phyloP scores from a whole-genome alignment of 2,888 invertebrate genomes.

The Epicampocera succincta region DNA sequence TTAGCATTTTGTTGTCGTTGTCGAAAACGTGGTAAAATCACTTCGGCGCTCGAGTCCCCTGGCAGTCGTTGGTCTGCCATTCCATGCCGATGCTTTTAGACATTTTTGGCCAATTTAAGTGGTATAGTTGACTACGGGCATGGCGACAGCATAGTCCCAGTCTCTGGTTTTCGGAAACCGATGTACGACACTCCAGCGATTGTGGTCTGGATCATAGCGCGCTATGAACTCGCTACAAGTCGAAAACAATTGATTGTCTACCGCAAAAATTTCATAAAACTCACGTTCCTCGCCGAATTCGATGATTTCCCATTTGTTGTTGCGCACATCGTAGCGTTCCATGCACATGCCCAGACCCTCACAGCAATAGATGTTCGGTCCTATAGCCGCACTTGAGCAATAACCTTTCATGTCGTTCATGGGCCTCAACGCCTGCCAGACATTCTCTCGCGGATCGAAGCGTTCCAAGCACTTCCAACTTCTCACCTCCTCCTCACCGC shows the following conservation, averaged over 20 bases:
- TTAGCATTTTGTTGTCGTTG: too few relatives aligned
- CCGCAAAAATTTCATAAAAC: constrained; percentile 75
- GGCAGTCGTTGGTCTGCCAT: too few relatives aligned
- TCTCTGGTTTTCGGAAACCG: constrained; percentile 72
- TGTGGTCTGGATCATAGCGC: constrained; percentile 71
- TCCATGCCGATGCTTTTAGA: too few relatives aligned
- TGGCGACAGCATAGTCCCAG: constrained; percentile 76
- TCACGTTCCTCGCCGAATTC: constrained; percentile 75
- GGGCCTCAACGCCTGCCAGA: constrained; percentile 73
- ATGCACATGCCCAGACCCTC: constrained; percentile 75
- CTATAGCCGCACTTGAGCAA: constrained; percentile 74
- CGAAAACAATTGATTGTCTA: constrained; percentile 74
- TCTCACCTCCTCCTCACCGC: constrained; percentile 75
- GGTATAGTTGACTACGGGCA: constrained; percentile 72
- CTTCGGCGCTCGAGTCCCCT: too few relatives aligned
- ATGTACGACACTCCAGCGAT: constrained; percentile 72
- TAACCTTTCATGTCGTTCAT: constrained; percentile 75
- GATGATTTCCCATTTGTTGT: constrained; percentile 75
- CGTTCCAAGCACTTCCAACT: constrained; percentile 74
- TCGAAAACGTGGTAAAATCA: too few relatives aligned
- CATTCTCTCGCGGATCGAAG: constrained; percentile 74
- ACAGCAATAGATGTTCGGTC: constrained; percentile 74
- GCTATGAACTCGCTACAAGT: constrained; percentile 74
- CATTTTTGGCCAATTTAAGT: constrained; percentile 12
- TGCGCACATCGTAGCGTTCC: constrained; percentile 75